Evolutionary conservation across 2,797 vertebrate genomes (phyloP), one percentile per base, ranked within the genome.

Genomic region (Protonibea diacanthus): DNA sequence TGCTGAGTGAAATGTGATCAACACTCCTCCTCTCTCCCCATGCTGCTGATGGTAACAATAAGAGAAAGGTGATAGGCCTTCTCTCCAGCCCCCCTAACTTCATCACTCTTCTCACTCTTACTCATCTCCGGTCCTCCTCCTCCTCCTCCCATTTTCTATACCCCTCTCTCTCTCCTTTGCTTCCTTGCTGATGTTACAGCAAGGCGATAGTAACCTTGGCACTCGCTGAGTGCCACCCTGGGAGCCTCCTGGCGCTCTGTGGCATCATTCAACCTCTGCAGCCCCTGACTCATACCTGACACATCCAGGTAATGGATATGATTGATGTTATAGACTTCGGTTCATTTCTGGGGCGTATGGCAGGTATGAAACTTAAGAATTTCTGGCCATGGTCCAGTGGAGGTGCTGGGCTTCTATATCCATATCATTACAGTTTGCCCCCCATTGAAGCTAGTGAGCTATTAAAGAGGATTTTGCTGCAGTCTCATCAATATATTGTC

Each of bases 1-100:
- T 25, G 64, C 74, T 56, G 70, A 80, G 62, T 89, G 91, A 92
- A 91, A 92, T 67, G 71, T 59, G 86, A 92, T 80, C 89, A 25
- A 8, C 67, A 5, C 59, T 65, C 45, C 44, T 23, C 23, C 21
- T 61, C 69, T 60, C 72, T 65, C 78, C 55, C 76, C 3, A 9
- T 74, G 79, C 59, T 82, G 84, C 91, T 88, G 86, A 92, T 89
- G 82, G 59, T 67, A 80, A 85, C 75, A 74, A 42, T 68, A 74
- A 82, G 63, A 84, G 85, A 79, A 85, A 85, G 63, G 55, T 59
- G 80, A 90, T 84, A 85, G 40, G 58, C 62, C 6, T 62, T 64
- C 76, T 68, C 71, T 68, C 61, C 60, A 51, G 49, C 60, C 63
- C 59, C 6, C 56, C 60, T 9, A 62, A 80, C 76, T 80, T 66